Conservation (phyloP, 2,113 vertebrate species). For the Lota lota region DNA sequence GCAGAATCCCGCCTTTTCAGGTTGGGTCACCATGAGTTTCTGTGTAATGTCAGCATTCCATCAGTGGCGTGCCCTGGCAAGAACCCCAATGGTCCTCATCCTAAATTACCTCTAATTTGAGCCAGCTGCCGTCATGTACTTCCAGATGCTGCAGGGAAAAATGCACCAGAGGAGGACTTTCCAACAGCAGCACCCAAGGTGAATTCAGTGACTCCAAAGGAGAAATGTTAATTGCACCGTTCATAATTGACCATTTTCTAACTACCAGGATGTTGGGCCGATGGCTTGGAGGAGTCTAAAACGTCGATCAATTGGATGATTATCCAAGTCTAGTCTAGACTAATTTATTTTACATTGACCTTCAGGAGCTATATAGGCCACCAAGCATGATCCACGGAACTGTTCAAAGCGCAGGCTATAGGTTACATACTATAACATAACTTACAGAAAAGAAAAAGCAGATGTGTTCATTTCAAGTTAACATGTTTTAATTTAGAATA, state of each 20-base stretch:
- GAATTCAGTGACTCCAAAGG: too few species aligned
- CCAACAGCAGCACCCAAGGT: too few species aligned
- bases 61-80: conserved; percentile 49
- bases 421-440: not conserved
- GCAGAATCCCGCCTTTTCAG: not conserved
- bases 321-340: too few species aligned
- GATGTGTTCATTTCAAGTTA: not conserved
- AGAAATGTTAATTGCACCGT: too few species aligned
- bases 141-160: conserved; percentile 45
- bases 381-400: too few species aligned
- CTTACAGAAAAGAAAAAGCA: too few species aligned
- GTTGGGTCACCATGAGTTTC: not conserved
- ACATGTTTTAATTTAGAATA: conserved; percentile 47
- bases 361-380: too few species aligned
- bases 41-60: conserved; percentile 43
- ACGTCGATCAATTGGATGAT: too few species aligned
- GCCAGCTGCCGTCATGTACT: conserved; percentile 46
- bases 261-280: too few species aligned
- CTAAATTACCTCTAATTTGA: conserved; percentile 62
- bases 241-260: too few species aligned
- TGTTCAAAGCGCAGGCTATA: not conserved
- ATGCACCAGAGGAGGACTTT: not conserved
- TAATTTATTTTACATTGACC: too few species aligned
- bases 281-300: too few species aligned
- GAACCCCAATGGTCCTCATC: conserved; percentile 28